These are phyloP conservation scores for Serilophus lunatus DNA, from an alignment of 2,113 vertebrate genomes.

Conservation along the genomic window DNA sequence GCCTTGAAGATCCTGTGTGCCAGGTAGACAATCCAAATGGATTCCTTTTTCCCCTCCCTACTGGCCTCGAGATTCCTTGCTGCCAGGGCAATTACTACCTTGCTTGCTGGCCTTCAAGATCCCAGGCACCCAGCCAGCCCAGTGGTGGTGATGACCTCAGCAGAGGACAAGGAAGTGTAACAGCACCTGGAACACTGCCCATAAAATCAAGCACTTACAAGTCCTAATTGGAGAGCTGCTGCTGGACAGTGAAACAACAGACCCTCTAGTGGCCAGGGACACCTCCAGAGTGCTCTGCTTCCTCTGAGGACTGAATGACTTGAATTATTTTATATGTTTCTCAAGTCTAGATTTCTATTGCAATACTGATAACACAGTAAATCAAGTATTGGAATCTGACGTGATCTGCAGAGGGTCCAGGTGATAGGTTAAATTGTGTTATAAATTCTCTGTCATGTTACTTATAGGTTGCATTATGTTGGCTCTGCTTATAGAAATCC, in stretches of 20 bases:
- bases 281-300: background rate
- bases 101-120: background rate
- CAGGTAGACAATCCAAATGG: background rate
- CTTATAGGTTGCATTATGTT: background rate
- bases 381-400: background rate
- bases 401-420: background rate
- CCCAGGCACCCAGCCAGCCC: background rate
- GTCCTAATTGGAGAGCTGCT: background rate
- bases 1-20: no score
- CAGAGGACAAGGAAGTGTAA: background rate
- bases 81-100: background rate
- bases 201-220: background rate
- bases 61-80: background rate
- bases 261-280: background rate
- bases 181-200: background rate
- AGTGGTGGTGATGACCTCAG: no score
- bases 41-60: background rate
- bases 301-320: background rate
- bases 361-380: background rate
- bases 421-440: background rate
- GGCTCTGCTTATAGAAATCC: background rate
- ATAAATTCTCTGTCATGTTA: background rate
- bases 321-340: background rate
- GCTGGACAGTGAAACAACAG: background rate
- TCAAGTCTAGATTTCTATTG: background rate